Conservation (phyloP, 2,888 invertebrate genomes). For the Omphaloscelis lunosa region DNA sequence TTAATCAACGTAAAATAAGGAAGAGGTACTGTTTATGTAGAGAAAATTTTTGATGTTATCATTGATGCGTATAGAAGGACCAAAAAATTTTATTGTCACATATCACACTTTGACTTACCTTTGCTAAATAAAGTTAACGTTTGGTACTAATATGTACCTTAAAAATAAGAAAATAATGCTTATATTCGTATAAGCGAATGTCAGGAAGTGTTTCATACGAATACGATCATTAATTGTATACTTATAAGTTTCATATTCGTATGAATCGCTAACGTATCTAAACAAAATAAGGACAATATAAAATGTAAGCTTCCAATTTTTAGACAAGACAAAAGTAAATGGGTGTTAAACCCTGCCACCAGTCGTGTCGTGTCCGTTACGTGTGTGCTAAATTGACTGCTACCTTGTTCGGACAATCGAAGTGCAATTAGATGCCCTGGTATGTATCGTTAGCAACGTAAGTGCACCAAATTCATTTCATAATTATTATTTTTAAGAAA, state of each 20-base stretch:
- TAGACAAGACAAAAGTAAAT: background rate
- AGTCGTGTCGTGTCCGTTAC: constrained; percentile 43
- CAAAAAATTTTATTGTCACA: background rate
- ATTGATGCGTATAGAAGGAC: background rate
- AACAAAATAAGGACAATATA: too few species aligned
- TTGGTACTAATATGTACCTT: too few species aligned
- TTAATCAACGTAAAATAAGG: too few species aligned
- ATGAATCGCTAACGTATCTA: too few species aligned
- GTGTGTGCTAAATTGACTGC: constrained; percentile 39
- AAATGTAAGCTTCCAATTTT: background rate
- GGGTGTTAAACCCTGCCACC: background rate
- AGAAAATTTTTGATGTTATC: background rate
- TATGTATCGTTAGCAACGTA: constrained; percentile 47
- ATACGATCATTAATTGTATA: too few species aligned
- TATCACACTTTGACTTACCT: too few species aligned
- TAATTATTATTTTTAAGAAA: background rate
- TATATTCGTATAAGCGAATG: too few species aligned
- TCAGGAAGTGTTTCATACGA: too few species aligned
- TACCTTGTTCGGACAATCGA: constrained; percentile 47
- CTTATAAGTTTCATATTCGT: too few species aligned
- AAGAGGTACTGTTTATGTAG: too few species aligned
- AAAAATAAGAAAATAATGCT: too few species aligned
- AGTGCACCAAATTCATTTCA: background rate
- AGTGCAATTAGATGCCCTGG: constrained; percentile 60
- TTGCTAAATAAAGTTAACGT: too few species aligned